Evolutionary conservation across 2,797 vertebrate genomes (phyloP), one percentile per base, ranked within the genome.

Genomic region (Cacajao melanocephalus): DNA sequence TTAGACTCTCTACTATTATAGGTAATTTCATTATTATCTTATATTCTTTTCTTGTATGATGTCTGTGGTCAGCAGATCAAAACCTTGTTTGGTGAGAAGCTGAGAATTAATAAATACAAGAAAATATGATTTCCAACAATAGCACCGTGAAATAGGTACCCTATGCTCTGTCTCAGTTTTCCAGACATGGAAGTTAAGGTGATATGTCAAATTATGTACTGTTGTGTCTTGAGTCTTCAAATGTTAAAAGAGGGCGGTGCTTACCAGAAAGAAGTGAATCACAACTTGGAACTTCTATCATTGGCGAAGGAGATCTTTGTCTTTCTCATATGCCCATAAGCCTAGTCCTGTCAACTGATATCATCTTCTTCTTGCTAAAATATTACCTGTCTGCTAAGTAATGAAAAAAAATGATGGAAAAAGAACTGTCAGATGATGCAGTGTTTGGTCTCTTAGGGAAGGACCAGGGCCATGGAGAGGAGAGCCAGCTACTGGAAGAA

Each of bases 401-500:
- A 70, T 30, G 19, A 55, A 28, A 57, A 76, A 70, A 83, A 73
- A 20, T 26, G 39, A 61, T 44, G 7, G 11, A 7, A 30, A 36
- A 46, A 52, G 30, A 79, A 57, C 19, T 73, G 46, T 50, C 93
- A 76, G 28, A 30, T 92, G 41, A 91, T 28, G 1, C n/a, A 88
- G 88, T 36, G 79, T 96, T 97, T 96, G 89, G 96, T 96, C 96
- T 96, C 84, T 90, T 46, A 0, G 41, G 30, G 0, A 93, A 81
- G 64, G 67, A 94, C 70, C 80, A 92, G 61, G 75, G 84, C 96
- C 96, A 93, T 93, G 92, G 95, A 90, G 75, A 78, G 92, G 88
- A 90, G 58, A 92, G 96, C 24, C 84, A 97, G 90, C 88, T 97
- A 78, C 97, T 90, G 64, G 95, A 98, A 97, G 93, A 91, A 88